Evolutionary conservation across 2,113 vertebrate species (phyloP), one percentile per base, ranked within the genome.

Genomic region (Lagopus muta): DNA sequence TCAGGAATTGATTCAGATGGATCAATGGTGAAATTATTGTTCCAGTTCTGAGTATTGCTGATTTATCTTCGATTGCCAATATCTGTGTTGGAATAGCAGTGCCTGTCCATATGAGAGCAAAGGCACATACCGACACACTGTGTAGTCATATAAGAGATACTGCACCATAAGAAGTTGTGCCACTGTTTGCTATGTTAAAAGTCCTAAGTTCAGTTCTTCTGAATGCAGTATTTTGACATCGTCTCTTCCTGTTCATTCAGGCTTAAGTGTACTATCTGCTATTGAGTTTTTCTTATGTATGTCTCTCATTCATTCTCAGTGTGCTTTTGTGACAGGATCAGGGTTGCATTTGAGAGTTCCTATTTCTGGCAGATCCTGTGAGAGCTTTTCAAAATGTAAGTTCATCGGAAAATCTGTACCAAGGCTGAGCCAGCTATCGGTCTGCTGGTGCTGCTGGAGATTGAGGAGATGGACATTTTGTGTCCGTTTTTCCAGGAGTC

Each of bases 301-400:
- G 8, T 27, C 4, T 45, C 70, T 60, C 25, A 40, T 90, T 94
- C 86, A 55, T 92, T 95, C 85, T 82, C 55, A 77, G 45, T 22
- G 43, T 86, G 48, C 24, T 84, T 82, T 82, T 72, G 61, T 70
- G 38, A 72, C 1, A 3, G 75, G 64, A 73, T 90, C 45, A 32
- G 62, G 30, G 57, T 25, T 82, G 36, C 45, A 27, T 69, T 42
- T 25, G 58, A 66, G 50, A 91, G 42, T 48, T 92, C 28, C 55
- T 82, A 27, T 92, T 91, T 84, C 71, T 91, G 64, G 85, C 50
- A 93, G 11, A 92, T 85, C 34, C 42, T 88, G 34, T 77, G 50
- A 50, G 34, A 89, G 47, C 72, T 81, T 88, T 89, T 61, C 64
- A 77, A 45, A 89, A 55, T n/a, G 32, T 42, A 85, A 21, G 43